phyloP scores from a whole-genome alignment of 2,797 vertebrate genomes.

The Meda fulgida region DNA sequence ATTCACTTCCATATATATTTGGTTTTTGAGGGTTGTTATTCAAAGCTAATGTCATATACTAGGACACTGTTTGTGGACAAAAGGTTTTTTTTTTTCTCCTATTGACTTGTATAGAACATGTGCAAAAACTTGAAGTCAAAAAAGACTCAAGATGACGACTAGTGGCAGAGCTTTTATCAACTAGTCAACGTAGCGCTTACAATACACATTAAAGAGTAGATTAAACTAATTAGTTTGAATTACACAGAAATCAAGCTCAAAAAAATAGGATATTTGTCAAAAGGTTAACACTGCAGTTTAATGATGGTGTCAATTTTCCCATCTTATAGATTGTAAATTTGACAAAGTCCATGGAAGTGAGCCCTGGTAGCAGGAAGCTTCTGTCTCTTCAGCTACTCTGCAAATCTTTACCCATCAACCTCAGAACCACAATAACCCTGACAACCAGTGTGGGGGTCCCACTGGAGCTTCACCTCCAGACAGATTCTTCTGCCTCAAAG shows the following conservation, averaged over 20 bases:
- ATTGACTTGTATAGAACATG: background rate
- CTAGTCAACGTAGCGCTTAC: background rate
- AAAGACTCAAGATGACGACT: background rate
- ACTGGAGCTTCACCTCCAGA: conserved; percentile 87
- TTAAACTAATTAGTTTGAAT: background rate
- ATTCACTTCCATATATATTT: background rate
- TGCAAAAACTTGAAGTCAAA: background rate
- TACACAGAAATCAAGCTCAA: background rate
- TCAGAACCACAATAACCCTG: conserved; percentile 84
- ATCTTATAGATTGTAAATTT: conserved; percentile 87
- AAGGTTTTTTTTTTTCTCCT: background rate
- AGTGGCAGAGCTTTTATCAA: background rate
- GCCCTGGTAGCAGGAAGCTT: conserved; percentile 89
- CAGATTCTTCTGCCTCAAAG: conserved; percentile 81
- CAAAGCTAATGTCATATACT: background rate
- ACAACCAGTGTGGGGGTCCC: conserved; percentile 83
- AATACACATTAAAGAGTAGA: background rate
- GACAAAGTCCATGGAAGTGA: conserved; percentile 80
- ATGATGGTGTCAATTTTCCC: background rate
- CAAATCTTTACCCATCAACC: conserved; percentile 78
- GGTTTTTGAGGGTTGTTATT: background rate
- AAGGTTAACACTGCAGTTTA: background rate
- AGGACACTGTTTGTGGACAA: background rate
- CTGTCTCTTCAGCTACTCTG: conserved; percentile 86
- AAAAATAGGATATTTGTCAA: background rate